phyloP scores from a whole-genome alignment of 2,797 vertebrate species.

The Cynodonichthys magdalenae region DNA sequence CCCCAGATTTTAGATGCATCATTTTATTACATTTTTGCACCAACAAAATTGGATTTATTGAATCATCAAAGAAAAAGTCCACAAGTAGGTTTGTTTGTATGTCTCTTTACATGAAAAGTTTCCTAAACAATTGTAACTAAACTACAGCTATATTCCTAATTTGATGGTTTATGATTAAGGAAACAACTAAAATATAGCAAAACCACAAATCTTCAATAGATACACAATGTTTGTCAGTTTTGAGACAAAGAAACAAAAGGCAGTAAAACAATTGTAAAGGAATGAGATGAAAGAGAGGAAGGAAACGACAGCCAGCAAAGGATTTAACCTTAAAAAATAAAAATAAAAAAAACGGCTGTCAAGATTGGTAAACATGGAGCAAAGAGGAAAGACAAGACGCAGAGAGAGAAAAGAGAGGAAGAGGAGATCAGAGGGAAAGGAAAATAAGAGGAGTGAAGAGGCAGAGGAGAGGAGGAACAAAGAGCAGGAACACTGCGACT shows the following conservation, averaged over 20 bases:
- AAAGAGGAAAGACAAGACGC: constrained; percentile 44
- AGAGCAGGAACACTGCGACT: constrained; percentile 51
- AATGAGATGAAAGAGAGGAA: constrained; percentile 18
- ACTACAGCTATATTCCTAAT: too few relatives aligned
- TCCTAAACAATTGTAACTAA: too few relatives aligned
- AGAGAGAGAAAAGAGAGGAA: constrained; percentile 36
- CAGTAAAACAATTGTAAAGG: constrained; percentile 3
- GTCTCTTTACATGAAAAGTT: too few relatives aligned
- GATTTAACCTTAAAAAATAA: too few relatives aligned
- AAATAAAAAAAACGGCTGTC: constrained; percentile 53
- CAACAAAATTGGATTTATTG: too few relatives aligned
- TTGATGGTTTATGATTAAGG: too few relatives aligned
- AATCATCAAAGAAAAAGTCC: too few relatives aligned
- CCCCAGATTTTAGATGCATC: too few relatives aligned
- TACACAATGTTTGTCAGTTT: constrained; percentile 15
- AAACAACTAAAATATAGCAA: too few relatives aligned
- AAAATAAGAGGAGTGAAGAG: constrained; percentile 41
- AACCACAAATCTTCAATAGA: constrained; percentile 6
- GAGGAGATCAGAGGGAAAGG: constrained; percentile 57
- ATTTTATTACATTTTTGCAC: too few relatives aligned
- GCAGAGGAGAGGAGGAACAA: constrained; percentile 34
- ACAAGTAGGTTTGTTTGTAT: too few relatives aligned
- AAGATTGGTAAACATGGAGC: constrained; percentile 61
- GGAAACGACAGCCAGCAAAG: constrained; percentile 30
- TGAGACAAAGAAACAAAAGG: constrained; percentile 5